Percentiles rank a stretch among this genome's conserved stretches.
Evolutionary conservation across 2,888 invertebrate species (phyloP).

Genomic region (Ischnus inquisitorius): DNA sequence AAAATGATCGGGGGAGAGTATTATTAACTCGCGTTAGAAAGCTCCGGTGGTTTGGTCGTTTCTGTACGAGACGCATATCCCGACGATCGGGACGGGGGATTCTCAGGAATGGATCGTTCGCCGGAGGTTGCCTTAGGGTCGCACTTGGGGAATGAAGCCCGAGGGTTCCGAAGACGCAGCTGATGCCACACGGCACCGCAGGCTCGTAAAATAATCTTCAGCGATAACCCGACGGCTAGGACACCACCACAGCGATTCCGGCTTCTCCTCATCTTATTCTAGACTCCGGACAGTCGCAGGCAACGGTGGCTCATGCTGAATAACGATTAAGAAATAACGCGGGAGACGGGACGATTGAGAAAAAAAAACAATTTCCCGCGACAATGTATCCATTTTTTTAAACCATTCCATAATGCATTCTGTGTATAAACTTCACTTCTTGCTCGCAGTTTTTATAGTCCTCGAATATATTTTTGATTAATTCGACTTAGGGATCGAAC

Average conservation of each 20-base stretch:
- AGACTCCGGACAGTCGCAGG: conserved; percentile 17
- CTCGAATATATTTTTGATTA: too few relatives aligned
- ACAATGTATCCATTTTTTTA: not conserved
- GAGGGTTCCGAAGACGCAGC: conserved; percentile 77
- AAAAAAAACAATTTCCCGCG: not conserved
- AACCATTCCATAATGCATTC: not conserved
- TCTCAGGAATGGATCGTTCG: conserved; percentile 57
- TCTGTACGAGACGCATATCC: conserved; percentile 26
- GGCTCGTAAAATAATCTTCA: conserved; percentile 81
- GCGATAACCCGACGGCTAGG: conserved; percentile 70
- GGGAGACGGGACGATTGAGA: conserved; percentile 3
- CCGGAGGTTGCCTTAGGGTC: conserved; percentile 53
- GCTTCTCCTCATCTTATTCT: conserved; percentile 60
- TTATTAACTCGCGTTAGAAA: conserved; percentile 83
- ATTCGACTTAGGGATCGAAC: too few relatives aligned
- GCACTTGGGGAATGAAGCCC: conserved; percentile 61
- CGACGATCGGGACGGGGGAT: conserved; percentile 29
- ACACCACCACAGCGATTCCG: conserved; percentile 30
- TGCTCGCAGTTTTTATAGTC: too few relatives aligned
- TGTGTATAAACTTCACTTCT: too few relatives aligned
- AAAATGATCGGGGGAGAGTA: conserved; percentile 76
- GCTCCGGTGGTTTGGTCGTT: conserved; percentile 72
- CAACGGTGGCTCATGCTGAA: conserved; percentile 38
- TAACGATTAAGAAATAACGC: conserved; percentile 68
- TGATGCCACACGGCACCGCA: conserved; percentile 81